Evolutionary conservation across 1,140 invertebrate genomes (phyloP).

Genomic region (Drosophila saltans): DNA sequence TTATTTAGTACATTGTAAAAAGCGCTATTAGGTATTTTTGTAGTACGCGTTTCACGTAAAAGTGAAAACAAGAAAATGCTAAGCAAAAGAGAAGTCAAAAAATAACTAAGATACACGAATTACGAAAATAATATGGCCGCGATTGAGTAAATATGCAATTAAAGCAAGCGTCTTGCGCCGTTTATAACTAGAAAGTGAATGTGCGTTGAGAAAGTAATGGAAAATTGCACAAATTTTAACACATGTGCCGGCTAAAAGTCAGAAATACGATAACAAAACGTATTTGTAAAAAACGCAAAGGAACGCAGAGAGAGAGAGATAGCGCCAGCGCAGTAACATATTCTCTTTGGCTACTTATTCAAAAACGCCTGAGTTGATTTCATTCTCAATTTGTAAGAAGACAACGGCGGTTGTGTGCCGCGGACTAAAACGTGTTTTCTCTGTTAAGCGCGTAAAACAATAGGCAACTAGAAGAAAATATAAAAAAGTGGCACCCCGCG

Average conservation of each 20-base stretch:
- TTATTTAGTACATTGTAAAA: constrained; percentile 49
- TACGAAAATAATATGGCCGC: background rate
- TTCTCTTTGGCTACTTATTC: constrained; percentile 30
- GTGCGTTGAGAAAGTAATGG: constrained; percentile 10
- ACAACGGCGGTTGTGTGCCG: background rate
- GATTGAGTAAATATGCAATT: constrained; percentile 15
- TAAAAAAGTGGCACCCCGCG: constrained; percentile 43
- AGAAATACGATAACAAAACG: constrained; percentile 43
- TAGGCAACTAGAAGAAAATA: constrained; percentile 57
- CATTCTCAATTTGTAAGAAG: no score
- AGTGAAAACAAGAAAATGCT: constrained; percentile 59
- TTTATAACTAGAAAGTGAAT: constrained; percentile 18
- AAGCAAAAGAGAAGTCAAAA: constrained; percentile 39
- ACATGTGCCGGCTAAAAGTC: constrained; percentile 35
- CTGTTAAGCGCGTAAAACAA: constrained; percentile 68
- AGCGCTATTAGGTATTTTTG: constrained; percentile 39
- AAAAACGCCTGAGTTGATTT: constrained; percentile 21
- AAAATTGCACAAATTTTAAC: constrained; percentile 15
- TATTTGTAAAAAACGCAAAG: constrained; percentile 41
- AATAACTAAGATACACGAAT: constrained; percentile 21
- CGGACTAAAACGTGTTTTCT: constrained; percentile 43
- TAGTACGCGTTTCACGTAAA: constrained; percentile 37
- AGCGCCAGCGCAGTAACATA: constrained; percentile 46
- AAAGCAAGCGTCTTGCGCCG: constrained; percentile 1
- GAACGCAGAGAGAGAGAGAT: constrained; percentile 2